Base-by-base conservation (phyloP, 2,113 vertebrate species). In the Apteryx mantelli region DNA sequence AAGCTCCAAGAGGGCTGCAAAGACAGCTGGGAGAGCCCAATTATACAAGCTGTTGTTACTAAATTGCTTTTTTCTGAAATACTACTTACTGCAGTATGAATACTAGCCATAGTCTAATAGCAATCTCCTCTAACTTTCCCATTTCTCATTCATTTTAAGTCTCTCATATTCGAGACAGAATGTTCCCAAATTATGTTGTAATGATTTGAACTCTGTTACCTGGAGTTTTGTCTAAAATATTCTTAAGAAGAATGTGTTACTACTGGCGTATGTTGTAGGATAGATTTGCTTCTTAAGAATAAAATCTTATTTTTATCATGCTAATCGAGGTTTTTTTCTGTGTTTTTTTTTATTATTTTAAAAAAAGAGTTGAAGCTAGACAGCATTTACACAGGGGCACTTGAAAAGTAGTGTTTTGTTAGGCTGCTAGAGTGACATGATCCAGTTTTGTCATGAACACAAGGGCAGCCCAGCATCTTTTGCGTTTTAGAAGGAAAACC, bases 391-490 rank as follows among this genome's bases (percentile, higher is more conserved):
- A 75, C 44, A 79, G 68, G 65, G 40, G 5, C 20, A 2, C 64
- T 89, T 96, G 74, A 68, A 93, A 91, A 88, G 52, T 38, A 75
- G 17, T 28, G n/a, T 88, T 95, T 97, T 97, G 87, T 97, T 79
- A 63, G 48, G 61, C 66, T 82, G 66, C 79, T 92, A 12, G 75
- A 38, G 68, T 85, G 94, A 94, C 91, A 71, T 71, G 83, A 92
- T 94, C 87, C 80, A 86, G 25, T 96, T 96, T 95, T 96, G 82
- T 96, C 52, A 2, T 5, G 44, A 81, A 71, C 64, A 71, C 73
- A 91, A 89, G 88, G 68, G 80, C 79, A 91, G 76, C 70, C 46
- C 79, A 48, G 80, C 86, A 86, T 94, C 88, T n/a, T 75, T 86
- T n/a, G 75, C 52, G 6, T 91, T 70, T 92, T 84, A 80, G 75